phyloP scores from a whole-genome alignment of 2,888 invertebrate genomes.

The Drosophila monieri region DNA sequence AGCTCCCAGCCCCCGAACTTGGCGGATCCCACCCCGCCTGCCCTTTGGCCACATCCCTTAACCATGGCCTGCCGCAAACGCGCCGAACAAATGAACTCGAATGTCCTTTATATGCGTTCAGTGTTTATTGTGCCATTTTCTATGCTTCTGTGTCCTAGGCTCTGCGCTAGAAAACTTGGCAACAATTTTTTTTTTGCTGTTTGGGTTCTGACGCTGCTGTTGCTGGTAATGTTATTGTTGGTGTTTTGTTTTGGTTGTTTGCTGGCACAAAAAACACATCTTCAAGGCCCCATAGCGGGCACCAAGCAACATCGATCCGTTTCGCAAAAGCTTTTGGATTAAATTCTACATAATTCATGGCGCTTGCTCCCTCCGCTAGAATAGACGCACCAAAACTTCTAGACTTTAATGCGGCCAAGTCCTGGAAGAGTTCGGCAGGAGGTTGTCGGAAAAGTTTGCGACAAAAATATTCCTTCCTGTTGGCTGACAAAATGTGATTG shows the following conservation, averaged over 20 bases:
- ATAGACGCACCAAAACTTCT: neutral
- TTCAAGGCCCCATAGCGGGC: slow-evolving; percentile 50
- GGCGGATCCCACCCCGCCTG: neutral
- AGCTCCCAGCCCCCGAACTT: neutral
- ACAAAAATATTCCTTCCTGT: slow-evolving; percentile 3
- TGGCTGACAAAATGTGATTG: slow-evolving; percentile 2
- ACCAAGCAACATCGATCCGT: slow-evolving; percentile 52
- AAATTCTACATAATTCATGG: slow-evolving; percentile 71
- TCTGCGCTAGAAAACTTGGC: slow-evolving; percentile 64
- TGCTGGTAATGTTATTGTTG: slow-evolving; percentile 12
- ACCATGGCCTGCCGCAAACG: slow-evolving; percentile 58
- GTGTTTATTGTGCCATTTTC: slow-evolving; percentile 76
- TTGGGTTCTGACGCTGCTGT: slow-evolving; percentile 18
- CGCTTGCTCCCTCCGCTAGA: slow-evolving; percentile 20
- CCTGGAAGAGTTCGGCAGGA: neutral
- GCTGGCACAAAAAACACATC: slow-evolving; percentile 39
- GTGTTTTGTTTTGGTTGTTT: slow-evolving; percentile 26
- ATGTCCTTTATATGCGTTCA: slow-evolving; percentile 79
- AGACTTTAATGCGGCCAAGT: slow-evolving; percentile 46
- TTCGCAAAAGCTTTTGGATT: slow-evolving; percentile 57
- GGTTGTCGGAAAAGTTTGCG: slow-evolving; percentile 7
- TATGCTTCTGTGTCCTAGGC: slow-evolving; percentile 52
- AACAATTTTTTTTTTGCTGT: slow-evolving; percentile 44
- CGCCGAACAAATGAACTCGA: slow-evolving; percentile 74
- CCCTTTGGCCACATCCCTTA: slow-evolving; percentile 18